These are phyloP conservation scores for Poecilia latipinna DNA, from an alignment of 2,113 vertebrate species.

Conservation along the genomic window DNA sequence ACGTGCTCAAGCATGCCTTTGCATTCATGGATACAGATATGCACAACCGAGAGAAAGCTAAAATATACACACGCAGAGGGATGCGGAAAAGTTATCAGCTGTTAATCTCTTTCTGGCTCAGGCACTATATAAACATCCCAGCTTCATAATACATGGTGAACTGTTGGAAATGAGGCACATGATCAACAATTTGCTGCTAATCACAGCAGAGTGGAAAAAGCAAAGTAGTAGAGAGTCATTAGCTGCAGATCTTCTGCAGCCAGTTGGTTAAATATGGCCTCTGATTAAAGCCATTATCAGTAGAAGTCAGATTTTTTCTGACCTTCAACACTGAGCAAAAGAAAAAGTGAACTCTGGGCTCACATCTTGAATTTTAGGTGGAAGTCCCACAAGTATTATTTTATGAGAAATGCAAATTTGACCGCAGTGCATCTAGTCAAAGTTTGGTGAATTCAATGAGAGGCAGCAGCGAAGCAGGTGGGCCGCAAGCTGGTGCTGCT, in stretches of 20 bases:
- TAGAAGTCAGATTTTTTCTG: conserved; percentile 23
- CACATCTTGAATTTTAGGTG: conserved; percentile 21
- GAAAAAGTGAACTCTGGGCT: conserved; percentile 8
- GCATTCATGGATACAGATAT: conserved; percentile 5
- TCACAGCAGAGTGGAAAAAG: conserved; percentile 34
- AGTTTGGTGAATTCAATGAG: conserved; percentile 35
- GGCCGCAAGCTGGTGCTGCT: conserved; percentile 33
- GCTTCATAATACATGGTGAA: not conserved
- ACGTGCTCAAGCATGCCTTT: conserved; percentile 18
- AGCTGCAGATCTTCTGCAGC: conserved; percentile 39
- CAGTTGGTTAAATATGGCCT: conserved; percentile 44
- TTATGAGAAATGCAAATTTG: conserved; percentile 6
- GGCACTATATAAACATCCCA: conserved; percentile 14
- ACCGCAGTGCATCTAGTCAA: conserved; percentile 20
- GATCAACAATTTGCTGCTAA: conserved; percentile 37
- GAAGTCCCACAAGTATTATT: conserved; percentile 9
- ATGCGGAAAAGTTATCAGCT: conserved; percentile 6
- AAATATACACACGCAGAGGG: not conserved
- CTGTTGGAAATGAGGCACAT: conserved; percentile 22
- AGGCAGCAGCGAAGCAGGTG: conserved; percentile 52
- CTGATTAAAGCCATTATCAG: conserved; percentile 26
- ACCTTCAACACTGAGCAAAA: no score
- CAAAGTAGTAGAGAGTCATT: conserved; percentile 48
- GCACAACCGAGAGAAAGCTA: conserved; percentile 3
- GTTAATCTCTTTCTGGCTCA: conserved; percentile 22